Evolutionary conservation across 2,113 vertebrate genomes (phyloP).

Genomic region (Plecturocebus donacophilus): DNA sequence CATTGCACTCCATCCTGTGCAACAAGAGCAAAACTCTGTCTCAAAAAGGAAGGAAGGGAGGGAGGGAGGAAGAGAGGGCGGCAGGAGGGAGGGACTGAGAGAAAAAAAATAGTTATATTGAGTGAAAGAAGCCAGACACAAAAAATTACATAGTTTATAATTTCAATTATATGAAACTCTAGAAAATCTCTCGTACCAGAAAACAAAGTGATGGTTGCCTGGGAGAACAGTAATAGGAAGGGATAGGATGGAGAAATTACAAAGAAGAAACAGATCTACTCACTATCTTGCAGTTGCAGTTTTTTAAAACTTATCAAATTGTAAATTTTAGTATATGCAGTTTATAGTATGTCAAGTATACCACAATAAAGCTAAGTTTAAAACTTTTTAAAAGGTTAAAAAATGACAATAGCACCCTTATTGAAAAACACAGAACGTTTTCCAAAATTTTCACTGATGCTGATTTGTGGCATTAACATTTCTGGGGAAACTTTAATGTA

Average conservation of each 20-base stretch:
- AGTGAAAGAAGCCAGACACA: neutral
- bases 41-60: no score
- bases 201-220: neutral
- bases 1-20: no score
- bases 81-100: no score
- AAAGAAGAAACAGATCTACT: neutral
- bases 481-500: neutral
- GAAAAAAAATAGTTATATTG: neutral
- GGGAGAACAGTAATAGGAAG: neutral
- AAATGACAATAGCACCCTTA: neutral
- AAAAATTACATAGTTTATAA: neutral
- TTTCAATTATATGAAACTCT: neutral
- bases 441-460: neutral
- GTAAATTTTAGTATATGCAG: neutral
- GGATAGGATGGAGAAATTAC: neutral
- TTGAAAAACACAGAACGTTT: neutral
- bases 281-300: neutral
- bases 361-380: neutral
- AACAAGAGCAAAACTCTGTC: no score
- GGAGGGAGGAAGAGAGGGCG: no score
- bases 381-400: neutral
- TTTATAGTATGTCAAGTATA: neutral
- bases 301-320: neutral
- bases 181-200: neutral
- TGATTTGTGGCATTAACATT: neutral